Conservation (phyloP, 2,888 invertebrate genomes). For the Coelogynopora nodosa region DNA sequence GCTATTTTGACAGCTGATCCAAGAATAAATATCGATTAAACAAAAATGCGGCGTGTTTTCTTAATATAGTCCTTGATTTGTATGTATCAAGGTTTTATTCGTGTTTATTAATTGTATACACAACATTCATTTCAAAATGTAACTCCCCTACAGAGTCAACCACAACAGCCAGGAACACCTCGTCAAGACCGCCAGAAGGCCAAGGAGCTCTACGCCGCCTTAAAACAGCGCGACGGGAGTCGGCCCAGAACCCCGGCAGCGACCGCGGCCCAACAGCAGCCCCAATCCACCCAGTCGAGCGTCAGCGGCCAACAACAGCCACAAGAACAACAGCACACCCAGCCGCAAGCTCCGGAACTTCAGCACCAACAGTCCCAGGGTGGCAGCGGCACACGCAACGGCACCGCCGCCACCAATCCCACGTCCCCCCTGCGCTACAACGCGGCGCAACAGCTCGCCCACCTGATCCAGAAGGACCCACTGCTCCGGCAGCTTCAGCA, state of each 20-base stretch:
- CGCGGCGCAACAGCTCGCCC: conserved; percentile 30
- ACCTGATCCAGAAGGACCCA: conserved; percentile 39
- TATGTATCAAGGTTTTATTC: too few species aligned
- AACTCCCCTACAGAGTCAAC: background rate
- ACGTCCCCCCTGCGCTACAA: background rate
- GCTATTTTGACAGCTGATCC: too few species aligned
- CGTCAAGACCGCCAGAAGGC: conserved; percentile 44
- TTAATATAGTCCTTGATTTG: too few species aligned
- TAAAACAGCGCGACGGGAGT: conserved; percentile 40
- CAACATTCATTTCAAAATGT: too few species aligned
- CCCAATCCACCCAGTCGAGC: background rate
- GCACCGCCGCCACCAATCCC: background rate
- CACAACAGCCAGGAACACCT: background rate
- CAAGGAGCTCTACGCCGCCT: conserved; percentile 43
- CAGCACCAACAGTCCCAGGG: background rate
- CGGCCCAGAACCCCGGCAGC: background rate
- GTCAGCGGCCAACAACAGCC: background rate
- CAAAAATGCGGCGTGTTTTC: too few species aligned
- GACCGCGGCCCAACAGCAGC: background rate
- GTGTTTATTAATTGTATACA: too few species aligned
- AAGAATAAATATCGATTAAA: too few species aligned
- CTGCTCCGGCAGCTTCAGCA: conserved; percentile 32
- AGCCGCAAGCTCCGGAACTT: background rate
- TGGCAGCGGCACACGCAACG: too few species aligned
- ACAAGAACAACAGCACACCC: background rate